Base-by-base conservation (phyloP, 2,797 vertebrate genomes). In the Platyrinchus mystaceus region DNA sequence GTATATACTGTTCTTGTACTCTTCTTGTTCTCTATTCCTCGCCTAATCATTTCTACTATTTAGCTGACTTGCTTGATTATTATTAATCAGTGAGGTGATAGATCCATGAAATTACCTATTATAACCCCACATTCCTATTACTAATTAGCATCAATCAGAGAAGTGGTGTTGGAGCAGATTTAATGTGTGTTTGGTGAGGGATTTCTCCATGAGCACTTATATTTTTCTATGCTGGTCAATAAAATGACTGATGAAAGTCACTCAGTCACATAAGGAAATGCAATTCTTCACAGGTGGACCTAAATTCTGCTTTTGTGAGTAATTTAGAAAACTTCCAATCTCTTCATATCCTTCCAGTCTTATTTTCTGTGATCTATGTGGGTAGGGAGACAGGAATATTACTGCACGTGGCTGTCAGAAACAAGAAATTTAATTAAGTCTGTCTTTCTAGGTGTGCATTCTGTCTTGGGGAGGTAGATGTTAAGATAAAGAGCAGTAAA, bases 371-470 rank as follows among this genome's bases (percentile, higher is more conserved):
- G 69, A 84, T 69, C 62, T 84, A 3, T 21, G 21, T 49, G 39
- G 23, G 44, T 24, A 91, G 60, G 32, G 9, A 90, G 28, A 69
- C 49, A 47, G 78, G 14, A 64, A 53, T 75, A 67, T 68, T 64
- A 71, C 44, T 92, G 52, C 63, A 62, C 16, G 28, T 71, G 44
- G 36, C 52, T 69, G 50, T 84, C 84, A 92, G 63, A 95, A 93
- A 76, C 30, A 66, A 76, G 55, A 86, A 89, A 94, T 68, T 12
- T 75, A 75, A 95, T 93, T 81, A 90, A 81, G 43, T 74, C 14
- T 76, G 23, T 75, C 50, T 86, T 78, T 84, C 67, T 76, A 66
- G 30, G 12, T 46, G 30, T 59, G 4, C 20, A 8, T 86, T 93
- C 73, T 81, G 46, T 84, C 39, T 66, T 76, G 53, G 10, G 55